These are phyloP conservation scores for Sebastes umbrosus DNA, from an alignment of 2,797 vertebrate species.

Conservation along the genomic window DNA sequence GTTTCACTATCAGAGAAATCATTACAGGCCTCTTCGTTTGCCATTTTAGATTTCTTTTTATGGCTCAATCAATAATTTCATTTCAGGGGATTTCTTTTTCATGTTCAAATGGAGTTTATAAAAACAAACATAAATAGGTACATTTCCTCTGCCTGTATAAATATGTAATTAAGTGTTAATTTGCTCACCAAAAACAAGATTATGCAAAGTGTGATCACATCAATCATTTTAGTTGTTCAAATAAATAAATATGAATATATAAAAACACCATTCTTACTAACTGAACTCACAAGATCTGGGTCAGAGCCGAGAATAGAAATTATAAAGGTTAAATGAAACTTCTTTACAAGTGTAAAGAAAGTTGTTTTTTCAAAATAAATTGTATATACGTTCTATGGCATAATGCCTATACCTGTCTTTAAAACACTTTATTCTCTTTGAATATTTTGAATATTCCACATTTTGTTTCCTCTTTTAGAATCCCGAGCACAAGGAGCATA, in stretches of 20 bases:
- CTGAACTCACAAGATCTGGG: background rate
- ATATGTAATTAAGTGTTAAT: background rate
- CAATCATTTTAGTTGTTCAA: background rate
- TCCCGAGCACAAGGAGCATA: background rate
- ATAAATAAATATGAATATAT: background rate
- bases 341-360: background rate
- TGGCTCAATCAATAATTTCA: constrained; percentile 15
- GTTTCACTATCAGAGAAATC: constrained; percentile 45
- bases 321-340: background rate
- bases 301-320: background rate
- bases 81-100: background rate
- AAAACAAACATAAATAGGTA: background rate
- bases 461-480: background rate
- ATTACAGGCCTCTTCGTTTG: constrained; percentile 27
- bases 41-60: constrained; percentile 8
- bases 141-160: background rate
- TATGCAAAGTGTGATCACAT: background rate
- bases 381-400: background rate
- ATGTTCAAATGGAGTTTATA: background rate
- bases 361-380: background rate
- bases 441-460: background rate
- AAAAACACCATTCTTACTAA: background rate
- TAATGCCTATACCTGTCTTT: background rate
- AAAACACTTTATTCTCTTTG: background rate
- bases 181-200: constrained; percentile 1